phyloP scores from a whole-genome alignment of 2,113 vertebrate genomes.

The Chelonoidis abingdonii region DNA sequence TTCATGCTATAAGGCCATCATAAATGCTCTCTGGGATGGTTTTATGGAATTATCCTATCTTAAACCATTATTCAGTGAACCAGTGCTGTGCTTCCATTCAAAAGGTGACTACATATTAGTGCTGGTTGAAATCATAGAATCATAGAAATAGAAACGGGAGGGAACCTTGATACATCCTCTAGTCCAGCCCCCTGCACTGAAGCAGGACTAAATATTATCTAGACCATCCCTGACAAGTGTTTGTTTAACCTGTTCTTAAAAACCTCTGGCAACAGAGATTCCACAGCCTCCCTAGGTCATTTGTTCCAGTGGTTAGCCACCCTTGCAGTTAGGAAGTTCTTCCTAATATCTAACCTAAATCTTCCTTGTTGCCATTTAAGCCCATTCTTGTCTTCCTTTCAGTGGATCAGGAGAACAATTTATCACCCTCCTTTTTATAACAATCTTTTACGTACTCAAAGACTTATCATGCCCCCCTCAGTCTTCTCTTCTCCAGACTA shows the following conservation, averaged over 20 bases:
- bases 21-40: neutral
- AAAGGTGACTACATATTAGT: neutral
- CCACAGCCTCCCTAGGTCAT: neutral
- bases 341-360: neutral
- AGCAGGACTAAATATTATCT: neutral
- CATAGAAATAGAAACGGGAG: neutral
- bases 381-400: neutral
- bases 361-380: neutral
- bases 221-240: neutral
- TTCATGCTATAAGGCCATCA: neutral
- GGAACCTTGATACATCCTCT: neutral
- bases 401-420: neutral
- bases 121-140: too few relatives aligned
- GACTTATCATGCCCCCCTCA: neutral
- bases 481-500: too few relatives aligned
- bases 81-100: constrained; percentile 5
- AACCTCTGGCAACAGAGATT: neutral
- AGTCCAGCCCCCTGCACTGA: neutral
- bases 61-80: neutral
- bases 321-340: neutral
- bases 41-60: neutral
- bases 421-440: neutral
- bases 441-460: neutral
- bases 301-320: neutral
- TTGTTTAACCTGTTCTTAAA: neutral